These are phyloP conservation scores for Sphaeridia pumilis DNA, from an alignment of 2,888 invertebrate species.

Conservation along the genomic window DNA sequence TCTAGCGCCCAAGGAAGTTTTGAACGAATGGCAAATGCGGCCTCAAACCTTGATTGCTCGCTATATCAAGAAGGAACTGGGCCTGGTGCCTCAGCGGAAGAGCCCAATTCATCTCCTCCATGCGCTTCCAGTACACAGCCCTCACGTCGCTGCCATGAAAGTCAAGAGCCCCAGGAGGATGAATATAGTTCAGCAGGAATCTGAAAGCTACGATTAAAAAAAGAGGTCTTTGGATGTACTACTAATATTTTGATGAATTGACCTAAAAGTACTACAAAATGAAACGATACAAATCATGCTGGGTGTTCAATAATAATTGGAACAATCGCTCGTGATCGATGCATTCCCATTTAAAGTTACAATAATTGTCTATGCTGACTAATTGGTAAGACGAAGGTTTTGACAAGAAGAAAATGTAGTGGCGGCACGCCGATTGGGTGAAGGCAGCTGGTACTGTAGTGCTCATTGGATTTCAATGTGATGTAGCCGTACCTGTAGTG, in stretches of 20 bases:
- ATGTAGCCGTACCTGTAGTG: too few relatives aligned
- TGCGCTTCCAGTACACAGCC: slow-evolving; percentile 15
- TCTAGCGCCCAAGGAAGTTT: slow-evolving; percentile 70
- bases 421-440: too few relatives aligned
- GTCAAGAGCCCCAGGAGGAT: slow-evolving; percentile 77
- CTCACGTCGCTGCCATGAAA: slow-evolving; percentile 58
- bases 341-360: too few relatives aligned
- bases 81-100: slow-evolving; percentile 47
- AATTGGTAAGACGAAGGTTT: too few relatives aligned
- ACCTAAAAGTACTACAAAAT: background rate
- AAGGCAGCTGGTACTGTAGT: too few relatives aligned
- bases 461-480: too few relatives aligned
- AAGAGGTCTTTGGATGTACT: too few relatives aligned
- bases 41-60: slow-evolving; percentile 73
- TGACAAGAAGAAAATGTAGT: too few relatives aligned
- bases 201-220: slow-evolving; percentile 71
- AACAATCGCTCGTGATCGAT: too few relatives aligned
- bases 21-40: slow-evolving; percentile 80
- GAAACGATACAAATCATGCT: background rate
- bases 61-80: slow-evolving; percentile 69
- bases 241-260: background rate
- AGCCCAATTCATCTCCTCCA: slow-evolving; percentile 10
- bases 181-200: slow-evolving; percentile 76
- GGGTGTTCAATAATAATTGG: too few relatives aligned
- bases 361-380: too few relatives aligned